These are phyloP conservation scores for Mobula birostris DNA, from an alignment of 2,113 vertebrate genomes.

Conservation along the genomic window DNA sequence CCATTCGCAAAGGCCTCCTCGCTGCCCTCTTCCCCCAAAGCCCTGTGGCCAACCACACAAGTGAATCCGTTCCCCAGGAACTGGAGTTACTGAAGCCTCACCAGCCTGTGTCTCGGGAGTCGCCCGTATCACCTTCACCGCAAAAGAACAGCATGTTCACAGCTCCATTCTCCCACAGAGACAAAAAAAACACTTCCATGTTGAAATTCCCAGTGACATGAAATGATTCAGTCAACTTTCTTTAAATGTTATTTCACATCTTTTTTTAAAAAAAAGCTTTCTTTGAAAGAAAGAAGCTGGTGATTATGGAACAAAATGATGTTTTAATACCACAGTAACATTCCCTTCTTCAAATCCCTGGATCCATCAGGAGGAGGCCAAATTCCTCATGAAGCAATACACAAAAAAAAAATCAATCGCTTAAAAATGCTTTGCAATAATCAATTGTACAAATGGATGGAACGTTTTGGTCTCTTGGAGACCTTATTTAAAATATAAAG, in stretches of 20 bases:
- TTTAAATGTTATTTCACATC: not conserved
- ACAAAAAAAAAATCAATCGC: not conserved
- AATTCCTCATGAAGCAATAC: not conserved
- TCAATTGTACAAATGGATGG: conserved; percentile 9
- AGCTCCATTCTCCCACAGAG: not conserved
- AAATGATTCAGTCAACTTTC: not conserved
- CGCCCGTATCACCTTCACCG: not conserved
- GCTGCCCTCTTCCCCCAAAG: not conserved
- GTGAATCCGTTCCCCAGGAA: conserved; percentile 1
- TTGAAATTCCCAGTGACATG: too few species aligned
- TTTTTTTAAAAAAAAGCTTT: not conserved
- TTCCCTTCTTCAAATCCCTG: not conserved
- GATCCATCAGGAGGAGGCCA: not conserved
- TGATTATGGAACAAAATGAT: not conserved
- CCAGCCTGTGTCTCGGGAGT: not conserved
- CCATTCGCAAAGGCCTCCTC: conserved; percentile 31
- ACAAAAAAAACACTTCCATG: not conserved
- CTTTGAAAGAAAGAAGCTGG: not conserved
- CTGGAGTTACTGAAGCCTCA: not conserved
- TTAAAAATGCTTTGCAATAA: conserved; percentile 30
- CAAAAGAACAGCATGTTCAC: not conserved
- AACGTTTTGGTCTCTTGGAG: conserved; percentile 30
- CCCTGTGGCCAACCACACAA: not conserved
- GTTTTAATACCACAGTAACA: conserved; percentile 13
- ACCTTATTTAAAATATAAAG: conserved; percentile 36